Percentiles rank a stretch among this genome's conserved stretches.
Conservation (phyloP, 2,888 invertebrate species). For the Omphaloscelis lunosa region DNA sequence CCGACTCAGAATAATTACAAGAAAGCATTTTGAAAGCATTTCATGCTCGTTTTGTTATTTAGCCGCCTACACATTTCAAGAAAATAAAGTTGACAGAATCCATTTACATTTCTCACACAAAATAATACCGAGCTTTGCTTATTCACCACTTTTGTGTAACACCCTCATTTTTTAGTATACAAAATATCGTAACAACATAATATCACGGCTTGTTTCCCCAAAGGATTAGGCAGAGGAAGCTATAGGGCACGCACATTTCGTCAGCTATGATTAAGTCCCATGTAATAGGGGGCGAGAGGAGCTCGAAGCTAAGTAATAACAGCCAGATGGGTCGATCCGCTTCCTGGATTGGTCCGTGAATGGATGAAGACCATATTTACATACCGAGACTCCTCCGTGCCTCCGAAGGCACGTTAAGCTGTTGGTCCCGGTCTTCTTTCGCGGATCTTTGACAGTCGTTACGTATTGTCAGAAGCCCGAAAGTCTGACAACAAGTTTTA, state of each 20-base stretch:
- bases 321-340: no score
- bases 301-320: no score
- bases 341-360: no score
- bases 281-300: no score
- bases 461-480: no score
- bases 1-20: constrained; percentile 18
- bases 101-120: constrained; percentile 21
- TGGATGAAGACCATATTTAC: no score
- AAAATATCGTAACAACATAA: constrained; percentile 8
- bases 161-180: neutral
- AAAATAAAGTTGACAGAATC: constrained; percentile 27
- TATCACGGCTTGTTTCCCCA: neutral
- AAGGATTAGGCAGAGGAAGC: neutral
- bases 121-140: constrained; percentile 14
- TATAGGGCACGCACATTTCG: neutral
- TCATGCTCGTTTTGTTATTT: neutral
- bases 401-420: no score
- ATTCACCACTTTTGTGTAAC: neutral
- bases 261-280: neutral
- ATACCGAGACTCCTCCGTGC: no score
- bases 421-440: no score
- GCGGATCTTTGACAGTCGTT: no score
- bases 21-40: constrained; percentile 1
- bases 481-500: no score
- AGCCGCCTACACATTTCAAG: neutral